These are phyloP conservation scores for Ptychoptera albimana DNA, from an alignment of 2,888 invertebrate genomes.

Conservation along the genomic window DNA sequence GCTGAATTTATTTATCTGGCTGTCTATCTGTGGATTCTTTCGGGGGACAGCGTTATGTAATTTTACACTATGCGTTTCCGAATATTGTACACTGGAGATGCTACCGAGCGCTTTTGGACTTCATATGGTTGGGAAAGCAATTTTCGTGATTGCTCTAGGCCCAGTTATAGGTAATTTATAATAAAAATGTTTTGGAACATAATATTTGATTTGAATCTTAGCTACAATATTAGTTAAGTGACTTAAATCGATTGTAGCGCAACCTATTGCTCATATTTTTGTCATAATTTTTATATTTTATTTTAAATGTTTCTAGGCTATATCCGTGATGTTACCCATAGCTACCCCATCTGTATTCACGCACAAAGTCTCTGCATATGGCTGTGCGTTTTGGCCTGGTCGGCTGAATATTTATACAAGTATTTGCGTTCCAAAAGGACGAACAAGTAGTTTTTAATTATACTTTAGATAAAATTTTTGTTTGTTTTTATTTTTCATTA, in stretches of 20 bases:
- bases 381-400: conserved; percentile 52
- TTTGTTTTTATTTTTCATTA: too few relatives aligned
- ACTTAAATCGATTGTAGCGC: too few relatives aligned
- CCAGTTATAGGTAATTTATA: conserved; percentile 44
- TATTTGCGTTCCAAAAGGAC: too few relatives aligned
- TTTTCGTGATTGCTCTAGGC: conserved; percentile 51
- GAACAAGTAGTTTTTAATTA: too few relatives aligned
- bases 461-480: too few relatives aligned
- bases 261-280: not conserved
- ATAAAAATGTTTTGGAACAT: not conserved
- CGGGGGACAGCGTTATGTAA: conserved; percentile 63
- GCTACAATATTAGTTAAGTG: too few relatives aligned
- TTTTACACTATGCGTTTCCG: conserved; percentile 62
- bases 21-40: conserved; percentile 63
- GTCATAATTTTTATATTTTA: conserved; percentile 6
- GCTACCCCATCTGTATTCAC: conserved; percentile 53
- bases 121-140: conserved; percentile 60
- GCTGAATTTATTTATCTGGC: conserved; percentile 48
- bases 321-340: conserved; percentile 49
- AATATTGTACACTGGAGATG: conserved; percentile 55
- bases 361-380: conserved; percentile 53
- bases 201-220: not conserved
- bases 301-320: conserved; percentile 52
- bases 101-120: conserved; percentile 61
- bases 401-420: conserved; percentile 32